Conservation (phyloP, 2,113 vertebrate genomes). For the Mus musculus region DNA sequence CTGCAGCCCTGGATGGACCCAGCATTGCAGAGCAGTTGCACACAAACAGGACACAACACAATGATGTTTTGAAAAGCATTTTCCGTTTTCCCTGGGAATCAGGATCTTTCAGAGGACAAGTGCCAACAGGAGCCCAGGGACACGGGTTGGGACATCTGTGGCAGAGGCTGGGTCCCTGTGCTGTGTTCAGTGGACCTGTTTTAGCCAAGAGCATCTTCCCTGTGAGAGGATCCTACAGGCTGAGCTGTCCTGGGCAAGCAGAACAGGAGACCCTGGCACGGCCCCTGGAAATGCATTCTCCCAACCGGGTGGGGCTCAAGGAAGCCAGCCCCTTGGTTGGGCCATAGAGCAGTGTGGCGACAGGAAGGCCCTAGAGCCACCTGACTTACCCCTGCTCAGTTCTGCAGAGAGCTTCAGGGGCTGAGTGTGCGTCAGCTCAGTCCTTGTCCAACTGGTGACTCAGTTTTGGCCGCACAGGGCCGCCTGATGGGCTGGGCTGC, state of each 20-base stretch:
- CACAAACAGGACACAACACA: background rate
- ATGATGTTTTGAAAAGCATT: background rate
- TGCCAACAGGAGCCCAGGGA: fast-evolving
- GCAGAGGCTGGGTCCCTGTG: fast-evolving
- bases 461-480: background rate
- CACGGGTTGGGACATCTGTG: fast-evolving
- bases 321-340: background rate
- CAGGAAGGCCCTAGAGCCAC: background rate
- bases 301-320: background rate
- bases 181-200: background rate
- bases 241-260: background rate
- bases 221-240: background rate
- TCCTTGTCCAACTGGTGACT: constrained; percentile 59
- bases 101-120: background rate
- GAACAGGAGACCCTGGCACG: background rate
- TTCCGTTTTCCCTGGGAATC: background rate
- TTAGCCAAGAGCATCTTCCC: background rate
- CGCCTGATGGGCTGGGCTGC: background rate
- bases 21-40: background rate
- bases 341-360: background rate
- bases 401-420: fast-evolving
- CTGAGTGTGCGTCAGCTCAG: background rate
- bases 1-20: background rate
- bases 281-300: fast-evolving
- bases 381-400: background rate